A percentile compares a stretch with the other conserved stretches of the same genome.
Evolutionary conservation across 2,888 invertebrate species (phyloP).

Genomic region (Eurytoma adleriae): DNA sequence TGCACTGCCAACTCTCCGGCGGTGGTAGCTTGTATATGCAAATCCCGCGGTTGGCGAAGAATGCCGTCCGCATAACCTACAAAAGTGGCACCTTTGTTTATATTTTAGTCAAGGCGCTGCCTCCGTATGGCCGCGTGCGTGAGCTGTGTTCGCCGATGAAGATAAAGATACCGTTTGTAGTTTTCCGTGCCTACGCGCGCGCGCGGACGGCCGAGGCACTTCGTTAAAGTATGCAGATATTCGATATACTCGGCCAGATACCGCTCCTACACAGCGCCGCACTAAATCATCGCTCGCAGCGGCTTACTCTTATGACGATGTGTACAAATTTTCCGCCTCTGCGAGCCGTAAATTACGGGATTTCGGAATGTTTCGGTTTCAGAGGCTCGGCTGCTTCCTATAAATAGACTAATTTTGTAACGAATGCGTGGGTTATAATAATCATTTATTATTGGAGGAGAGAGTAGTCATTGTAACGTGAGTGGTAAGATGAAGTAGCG

Average conservation of each 20-base stretch:
- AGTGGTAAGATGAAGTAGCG: no score
- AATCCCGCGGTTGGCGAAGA: conserved; percentile 17
- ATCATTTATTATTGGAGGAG: no score
- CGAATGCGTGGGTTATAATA: no score
- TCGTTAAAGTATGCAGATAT: conserved; percentile 16
- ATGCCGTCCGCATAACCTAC: conserved; percentile 30
- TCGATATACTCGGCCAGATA: conserved; percentile 8
- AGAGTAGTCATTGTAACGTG: no score
- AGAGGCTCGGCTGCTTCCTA: no score
- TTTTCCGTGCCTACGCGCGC: conserved; percentile 13
- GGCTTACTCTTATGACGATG: no score
- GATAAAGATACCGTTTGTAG: conserved; percentile 40
- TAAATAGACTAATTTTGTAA: no score
- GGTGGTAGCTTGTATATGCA: conserved; percentile 21
- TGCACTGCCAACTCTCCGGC: conserved; percentile 13
- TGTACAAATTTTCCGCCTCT: no score
- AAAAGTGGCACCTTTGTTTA: conserved; percentile 31
- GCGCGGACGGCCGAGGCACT: conserved; percentile 17
- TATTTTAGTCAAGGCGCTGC: conserved; percentile 24
- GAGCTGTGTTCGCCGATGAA: conserved; percentile 30
- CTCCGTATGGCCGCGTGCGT: background rate
- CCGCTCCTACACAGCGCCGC: no score
- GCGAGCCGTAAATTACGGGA: no score
- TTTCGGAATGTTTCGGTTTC: no score
- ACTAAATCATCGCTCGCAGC: no score